These are phyloP conservation scores for Phenganax subtilis DNA, from an alignment of 92 coral and sea anemone genomes.

Conservation along the genomic window DNA sequence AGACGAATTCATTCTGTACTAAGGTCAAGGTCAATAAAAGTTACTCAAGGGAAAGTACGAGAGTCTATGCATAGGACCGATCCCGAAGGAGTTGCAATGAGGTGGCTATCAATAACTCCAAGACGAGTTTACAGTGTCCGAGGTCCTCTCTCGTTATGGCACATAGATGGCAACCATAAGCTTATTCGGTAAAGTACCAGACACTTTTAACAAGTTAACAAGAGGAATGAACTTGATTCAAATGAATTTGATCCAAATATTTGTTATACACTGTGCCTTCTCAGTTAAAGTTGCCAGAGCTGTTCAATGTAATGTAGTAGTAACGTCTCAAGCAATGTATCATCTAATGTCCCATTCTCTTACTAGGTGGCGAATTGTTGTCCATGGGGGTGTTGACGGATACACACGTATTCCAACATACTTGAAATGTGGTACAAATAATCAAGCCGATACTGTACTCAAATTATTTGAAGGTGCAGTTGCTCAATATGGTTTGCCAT, in stretches of 20 bases:
- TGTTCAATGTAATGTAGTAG: not conserved
- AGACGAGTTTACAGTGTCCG: slow-evolving; percentile 53
- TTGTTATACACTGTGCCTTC: too few relatives aligned
- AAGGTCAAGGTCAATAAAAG: slow-evolving; percentile 34
- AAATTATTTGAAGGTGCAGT: slow-evolving; percentile 29
- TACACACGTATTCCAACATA: slow-evolving; percentile 30
- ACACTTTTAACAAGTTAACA: not conserved
- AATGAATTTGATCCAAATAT: too few relatives aligned
- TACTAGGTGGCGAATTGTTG: slow-evolving; percentile 29
- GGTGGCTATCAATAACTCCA: slow-evolving; percentile 62
- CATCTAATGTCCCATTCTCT: not conserved
- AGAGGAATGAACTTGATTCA: too few relatives aligned
- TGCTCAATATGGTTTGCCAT: slow-evolving; percentile 19
- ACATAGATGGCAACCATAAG: slow-evolving; percentile 69
- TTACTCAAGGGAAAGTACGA: slow-evolving; percentile 48
- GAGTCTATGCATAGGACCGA: slow-evolving; percentile 67
- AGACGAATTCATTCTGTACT: slow-evolving; percentile 60
- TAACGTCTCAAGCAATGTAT: not conserved
- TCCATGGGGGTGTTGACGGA: slow-evolving; percentile 32
- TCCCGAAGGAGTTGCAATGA: slow-evolving; percentile 62
- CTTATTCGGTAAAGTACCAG: slow-evolving; percentile 49
- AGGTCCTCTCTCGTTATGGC: slow-evolving; percentile 65
- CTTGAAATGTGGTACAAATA: slow-evolving; percentile 20
- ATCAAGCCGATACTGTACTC: slow-evolving; percentile 21
- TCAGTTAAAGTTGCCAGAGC: not conserved